phyloP scores from a whole-genome alignment of 2,888 invertebrate species.

The Anthophora plumipes region DNA sequence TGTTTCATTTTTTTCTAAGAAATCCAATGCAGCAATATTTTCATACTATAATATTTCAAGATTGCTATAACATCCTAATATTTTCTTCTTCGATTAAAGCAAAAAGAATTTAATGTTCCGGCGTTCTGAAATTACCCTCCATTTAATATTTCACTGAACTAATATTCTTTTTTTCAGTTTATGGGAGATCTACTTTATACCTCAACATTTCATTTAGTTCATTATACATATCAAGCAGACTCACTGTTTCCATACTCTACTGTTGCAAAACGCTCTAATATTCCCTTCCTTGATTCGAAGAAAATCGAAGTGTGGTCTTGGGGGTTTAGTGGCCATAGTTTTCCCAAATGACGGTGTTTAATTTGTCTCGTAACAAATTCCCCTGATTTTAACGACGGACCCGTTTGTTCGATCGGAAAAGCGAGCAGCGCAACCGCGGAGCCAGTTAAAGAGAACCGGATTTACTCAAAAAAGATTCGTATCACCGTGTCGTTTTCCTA shows the following conservation, averaged over 20 bases:
- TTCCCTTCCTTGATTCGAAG: background rate
- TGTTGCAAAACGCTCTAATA: too few relatives aligned
- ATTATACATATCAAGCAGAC: too few relatives aligned
- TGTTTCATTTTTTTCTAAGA: too few relatives aligned
- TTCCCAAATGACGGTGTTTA: background rate
- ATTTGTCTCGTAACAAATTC: constrained; percentile 21
- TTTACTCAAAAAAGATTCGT: constrained; percentile 22
- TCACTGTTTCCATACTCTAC: too few relatives aligned
- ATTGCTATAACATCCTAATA: background rate
- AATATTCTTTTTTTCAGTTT: too few relatives aligned
- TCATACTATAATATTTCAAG: too few relatives aligned
- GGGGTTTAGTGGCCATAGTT: background rate
- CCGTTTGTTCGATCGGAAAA: constrained; percentile 3
- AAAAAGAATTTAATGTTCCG: background rate
- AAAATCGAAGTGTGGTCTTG: background rate
- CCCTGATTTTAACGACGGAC: background rate
- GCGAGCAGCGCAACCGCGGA: background rate
- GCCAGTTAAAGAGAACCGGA: constrained; percentile 45
- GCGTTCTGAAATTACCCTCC: too few relatives aligned
- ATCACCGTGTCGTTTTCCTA: constrained; percentile 25
- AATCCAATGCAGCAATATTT: too few relatives aligned
- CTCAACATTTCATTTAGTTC: too few relatives aligned
- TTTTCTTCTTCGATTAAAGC: background rate
- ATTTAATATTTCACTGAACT: too few relatives aligned
- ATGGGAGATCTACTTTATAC: too few relatives aligned